Evolutionary conservation across 1,140 invertebrate genomes (phyloP), one percentile per base, ranked within the genome.

Genomic region (Brachionus koreanus): DNA sequence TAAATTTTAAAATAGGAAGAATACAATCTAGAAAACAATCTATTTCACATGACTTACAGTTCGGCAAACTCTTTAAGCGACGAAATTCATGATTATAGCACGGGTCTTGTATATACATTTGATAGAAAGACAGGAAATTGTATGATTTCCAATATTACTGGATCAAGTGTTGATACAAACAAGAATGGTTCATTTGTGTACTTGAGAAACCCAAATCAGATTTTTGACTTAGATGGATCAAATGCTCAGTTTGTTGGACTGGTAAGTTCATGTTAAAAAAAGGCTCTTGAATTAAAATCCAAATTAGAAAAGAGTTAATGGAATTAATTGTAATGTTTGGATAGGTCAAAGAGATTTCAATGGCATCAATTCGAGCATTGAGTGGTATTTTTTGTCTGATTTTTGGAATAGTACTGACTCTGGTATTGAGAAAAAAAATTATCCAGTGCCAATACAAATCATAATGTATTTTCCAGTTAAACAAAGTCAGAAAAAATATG

Each of bases 31-130:
- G 39, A 79, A 61, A 37, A 61, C 25, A 79, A 79, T 5, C 19
- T 79, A 37, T 79, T 79, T 37, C 49, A 43, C 43, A 39, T 61
- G 19, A 16, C 12, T 4, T 79, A 63, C n/a, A 61, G 61, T 16
- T 42, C 49, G n/a, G 49, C 33, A 42, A 79, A 61, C 61, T 79
- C 49, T 23, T 39, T 57, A 25, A 61, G 16, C 16, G 61, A 57
- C 43, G 49, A 79, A 65, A 79, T 79, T 42, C 76, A 79, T 79
- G 76, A 79, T 42, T 79, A 19, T 23, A 29, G 3, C 12, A 79
- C 76, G 3, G 76, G 76, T 5, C 57, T 79, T 61, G 57, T 57
- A 10, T 79, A 79, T 61, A 79, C 2, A 16, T 61, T 35, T 37
- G 19, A 42, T 61, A 39, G 76, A 37, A 79, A 39, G 0, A 42